A percentile compares a stretch with the other conserved stretches of the same genome.
Conservation (phyloP, 2,888 invertebrate genomes). For the Erebia ligea region DNA sequence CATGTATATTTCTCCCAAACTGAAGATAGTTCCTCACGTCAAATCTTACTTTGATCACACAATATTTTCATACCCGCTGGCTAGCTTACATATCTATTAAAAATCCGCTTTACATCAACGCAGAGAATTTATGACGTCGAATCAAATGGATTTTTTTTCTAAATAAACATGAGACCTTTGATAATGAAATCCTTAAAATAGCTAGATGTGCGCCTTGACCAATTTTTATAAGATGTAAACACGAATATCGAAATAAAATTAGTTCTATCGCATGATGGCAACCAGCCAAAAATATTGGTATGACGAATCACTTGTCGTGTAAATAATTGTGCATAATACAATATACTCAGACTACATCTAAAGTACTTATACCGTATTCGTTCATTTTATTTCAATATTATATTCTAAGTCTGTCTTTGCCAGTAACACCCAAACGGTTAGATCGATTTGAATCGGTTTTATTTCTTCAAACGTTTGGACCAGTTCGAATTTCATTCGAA, state of each 20-base stretch:
- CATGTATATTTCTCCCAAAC: constrained; percentile 23
- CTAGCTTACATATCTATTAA: neutral
- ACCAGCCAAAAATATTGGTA: constrained; percentile 59
- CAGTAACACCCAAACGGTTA: neutral
- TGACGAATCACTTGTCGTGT: constrained; percentile 65
- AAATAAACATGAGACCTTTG: neutral
- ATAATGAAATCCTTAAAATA: constrained; percentile 20
- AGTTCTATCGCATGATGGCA: constrained; percentile 66
- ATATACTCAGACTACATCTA: too few species aligned
- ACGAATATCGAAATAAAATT: constrained; percentile 73
- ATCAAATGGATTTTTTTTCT: neutral
- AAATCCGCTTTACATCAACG: neutral
- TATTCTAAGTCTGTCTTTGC: neutral
- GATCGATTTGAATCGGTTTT: too few species aligned
- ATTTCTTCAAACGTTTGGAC: too few species aligned
- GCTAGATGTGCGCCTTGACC: constrained; percentile 57
- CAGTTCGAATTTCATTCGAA: too few species aligned
- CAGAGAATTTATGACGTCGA: neutral
- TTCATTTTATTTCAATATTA: neutral
- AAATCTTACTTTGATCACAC: constrained; percentile 26
- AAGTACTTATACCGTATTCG: too few species aligned
- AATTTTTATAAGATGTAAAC: constrained; percentile 71
- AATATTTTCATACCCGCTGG: constrained; percentile 3
- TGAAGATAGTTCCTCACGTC: constrained; percentile 26
- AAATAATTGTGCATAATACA: constrained; percentile 29